These are phyloP conservation scores for Nomada fucata DNA, from an alignment of 2,888 invertebrate species.

Conservation along the genomic window DNA sequence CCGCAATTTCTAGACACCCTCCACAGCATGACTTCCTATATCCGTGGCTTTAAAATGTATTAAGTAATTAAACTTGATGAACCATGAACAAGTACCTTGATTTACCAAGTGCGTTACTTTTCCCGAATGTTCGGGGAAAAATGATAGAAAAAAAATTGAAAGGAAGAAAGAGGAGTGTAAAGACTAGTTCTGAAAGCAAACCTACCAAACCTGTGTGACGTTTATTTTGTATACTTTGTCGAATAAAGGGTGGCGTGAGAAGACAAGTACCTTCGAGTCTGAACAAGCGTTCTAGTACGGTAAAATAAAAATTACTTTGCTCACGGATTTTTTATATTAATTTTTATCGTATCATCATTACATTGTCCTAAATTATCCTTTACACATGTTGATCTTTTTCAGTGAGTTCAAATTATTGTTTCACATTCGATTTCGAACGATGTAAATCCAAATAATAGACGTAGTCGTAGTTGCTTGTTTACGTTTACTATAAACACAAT, in stretches of 20 bases:
- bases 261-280: neutral
- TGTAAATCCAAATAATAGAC: slow-evolving; percentile 9
- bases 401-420: neutral
- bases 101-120: neutral
- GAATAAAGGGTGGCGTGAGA: neutral
- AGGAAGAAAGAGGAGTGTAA: slow-evolving; percentile 16
- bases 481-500: slow-evolving; percentile 2
- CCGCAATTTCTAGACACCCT: slow-evolving; percentile 8
- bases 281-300: neutral
- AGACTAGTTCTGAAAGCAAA: slow-evolving; percentile 45
- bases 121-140: neutral
- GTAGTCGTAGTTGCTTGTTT: slow-evolving; percentile 23
- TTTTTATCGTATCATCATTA: neutral
- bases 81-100: neutral
- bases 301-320: neutral
- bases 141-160: neutral
- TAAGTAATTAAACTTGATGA: neutral
- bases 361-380: too few species aligned
- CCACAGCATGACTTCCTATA: neutral
- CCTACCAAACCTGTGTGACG: slow-evolving; percentile 52
- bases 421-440: neutral
- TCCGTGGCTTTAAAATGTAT: neutral
- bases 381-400: neutral
- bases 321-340: neutral
- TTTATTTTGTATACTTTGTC: slow-evolving; percentile 48